These are phyloP conservation scores for Sweltsa coloradensis DNA, from an alignment of 1,140 invertebrate genomes.

Conservation along the genomic window DNA sequence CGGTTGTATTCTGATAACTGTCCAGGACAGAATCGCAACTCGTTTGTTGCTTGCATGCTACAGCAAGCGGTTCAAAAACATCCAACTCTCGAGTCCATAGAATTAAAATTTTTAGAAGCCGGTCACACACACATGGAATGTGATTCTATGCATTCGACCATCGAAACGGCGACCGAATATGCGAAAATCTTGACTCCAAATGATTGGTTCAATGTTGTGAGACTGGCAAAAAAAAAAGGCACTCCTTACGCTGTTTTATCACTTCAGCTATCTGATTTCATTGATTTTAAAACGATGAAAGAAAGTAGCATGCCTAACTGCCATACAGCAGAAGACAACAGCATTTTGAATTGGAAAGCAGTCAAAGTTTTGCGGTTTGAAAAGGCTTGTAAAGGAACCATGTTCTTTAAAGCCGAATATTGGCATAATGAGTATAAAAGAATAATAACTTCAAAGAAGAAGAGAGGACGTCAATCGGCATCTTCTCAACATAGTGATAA, in stretches of 20 bases:
- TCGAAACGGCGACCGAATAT: slow-evolving; percentile 13
- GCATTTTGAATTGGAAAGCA: not conserved
- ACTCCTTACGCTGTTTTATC: not conserved
- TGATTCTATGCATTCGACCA: slow-evolving; percentile 16
- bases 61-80: not conserved
- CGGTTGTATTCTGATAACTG: slow-evolving; percentile 7
- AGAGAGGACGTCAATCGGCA: too few species aligned
- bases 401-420: slow-evolving; percentile 2
- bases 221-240: not conserved
- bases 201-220: slow-evolving; percentile 1
- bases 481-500: too few species aligned
- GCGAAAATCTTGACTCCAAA: not conserved
- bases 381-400: not conserved
- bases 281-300: not conserved
- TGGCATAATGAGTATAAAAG: too few species aligned
- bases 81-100: slow-evolving; percentile 12
- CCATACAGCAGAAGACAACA: slow-evolving; percentile 1
- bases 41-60: not conserved
- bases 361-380: not conserved
- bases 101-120: slow-evolving; percentile 16
- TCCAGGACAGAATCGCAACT: slow-evolving; percentile 6
- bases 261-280: not conserved
- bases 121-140: slow-evolving; percentile 19
- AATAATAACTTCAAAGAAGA: too few species aligned
- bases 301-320: not conserved